Percentiles rank a stretch among this genome's conserved stretches.
phyloP scores from a whole-genome alignment of 1,140 invertebrate genomes.

The Araneus ventricosus region DNA sequence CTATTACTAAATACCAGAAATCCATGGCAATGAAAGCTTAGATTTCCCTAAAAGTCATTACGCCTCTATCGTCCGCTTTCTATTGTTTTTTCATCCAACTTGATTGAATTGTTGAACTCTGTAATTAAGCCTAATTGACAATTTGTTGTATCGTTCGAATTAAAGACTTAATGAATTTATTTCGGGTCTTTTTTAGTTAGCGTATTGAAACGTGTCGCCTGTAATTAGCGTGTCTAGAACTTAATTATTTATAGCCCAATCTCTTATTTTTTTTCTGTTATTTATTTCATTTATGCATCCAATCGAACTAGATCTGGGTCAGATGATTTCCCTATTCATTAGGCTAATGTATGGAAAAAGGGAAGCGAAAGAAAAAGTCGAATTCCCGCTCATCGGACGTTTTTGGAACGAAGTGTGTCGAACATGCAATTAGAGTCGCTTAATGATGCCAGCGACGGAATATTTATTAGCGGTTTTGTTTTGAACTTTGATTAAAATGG shows the following conservation, averaged over 20 bases:
- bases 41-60: not conserved
- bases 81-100: not conserved
- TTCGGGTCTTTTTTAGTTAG: not conserved
- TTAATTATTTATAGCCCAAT: not conserved
- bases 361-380: not conserved
- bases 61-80: not conserved
- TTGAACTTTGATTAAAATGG: not conserved
- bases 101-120: not conserved
- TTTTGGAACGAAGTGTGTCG: not conserved
- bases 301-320: slow-evolving; percentile 21
- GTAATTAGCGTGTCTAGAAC: not conserved
- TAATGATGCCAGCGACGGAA: not conserved
- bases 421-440: not conserved
- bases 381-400: not conserved
- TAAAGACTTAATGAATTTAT: slow-evolving; percentile 15
- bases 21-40: not conserved
- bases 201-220: not conserved
- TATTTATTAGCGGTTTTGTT: not conserved
- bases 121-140: not conserved
- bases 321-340: not conserved
- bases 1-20: not conserved
- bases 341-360: not conserved
- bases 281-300: not conserved
- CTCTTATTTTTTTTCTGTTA: not conserved
- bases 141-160: not conserved